Evolutionary conservation across 2,113 vertebrate genomes (phyloP), one percentile per base, ranked within the genome.

Genomic region (Semnornis frantzii): DNA sequence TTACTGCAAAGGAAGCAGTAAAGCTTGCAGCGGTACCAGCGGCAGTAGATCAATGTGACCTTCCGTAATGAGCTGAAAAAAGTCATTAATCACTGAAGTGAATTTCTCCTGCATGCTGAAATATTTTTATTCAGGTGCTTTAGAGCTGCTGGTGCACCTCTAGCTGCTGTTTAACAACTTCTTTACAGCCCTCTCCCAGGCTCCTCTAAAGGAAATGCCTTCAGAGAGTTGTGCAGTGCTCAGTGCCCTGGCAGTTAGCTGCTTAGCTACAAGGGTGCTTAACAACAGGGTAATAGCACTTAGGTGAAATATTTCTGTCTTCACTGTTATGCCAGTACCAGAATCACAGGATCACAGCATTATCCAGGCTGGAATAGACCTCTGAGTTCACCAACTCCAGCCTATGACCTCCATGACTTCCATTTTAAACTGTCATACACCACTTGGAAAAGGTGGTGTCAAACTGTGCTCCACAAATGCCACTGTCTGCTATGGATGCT

Each of bases 1-100:
- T 96, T 94, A 92, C 89, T 92, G 85, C 59, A 34, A 80, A 87
- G 39, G 52, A 95, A 88, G 74, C 83, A 89, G 80, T 97, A 93
- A 95, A 96, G 91, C 8, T 28, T 78, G 19, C 89, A 85, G 72
- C 96, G 94, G 64, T 92, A 88, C 85, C 84, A 87, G 42, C 86
- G 54, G 42, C n/a, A 31, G 42, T 93, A 95, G 28, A 96, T 96
- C 92, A 93, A 15, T 48, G 33, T 75, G 44, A 86, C 50, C 33
- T 78, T 85, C n/a, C 58, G 2, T 64, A 89, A 78, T 48, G 27
- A 85, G 50, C 16, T 75, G 74, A 82, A 90, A 90, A 91, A 82
- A 82, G 91, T 92, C 90, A 16, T 86, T 21, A 91, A 70, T 44
- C 81, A 57, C n/a, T 86, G 18, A 90, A 74, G 18, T 76, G 64